Evolutionary conservation across 2,113 vertebrate genomes (phyloP).

Genomic region (Casuarius casuarius): DNA sequence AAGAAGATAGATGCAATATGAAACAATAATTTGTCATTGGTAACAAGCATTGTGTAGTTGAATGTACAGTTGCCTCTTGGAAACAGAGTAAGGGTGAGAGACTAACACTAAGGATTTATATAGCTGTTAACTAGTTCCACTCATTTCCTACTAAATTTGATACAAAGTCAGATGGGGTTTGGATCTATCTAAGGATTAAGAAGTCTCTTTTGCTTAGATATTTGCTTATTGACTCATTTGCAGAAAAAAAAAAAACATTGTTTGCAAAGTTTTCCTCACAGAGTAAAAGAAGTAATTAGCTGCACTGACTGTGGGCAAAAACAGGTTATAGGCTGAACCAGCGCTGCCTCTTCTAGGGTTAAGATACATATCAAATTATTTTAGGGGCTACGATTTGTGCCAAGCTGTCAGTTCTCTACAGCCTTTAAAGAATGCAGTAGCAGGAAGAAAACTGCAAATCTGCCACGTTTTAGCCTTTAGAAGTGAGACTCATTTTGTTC

Average conservation of each 20-base stretch:
- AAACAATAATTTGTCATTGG: fast-evolving
- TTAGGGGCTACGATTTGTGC: constrained; percentile 7
- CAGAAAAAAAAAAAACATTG: constrained; percentile 6
- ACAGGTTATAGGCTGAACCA: background rate
- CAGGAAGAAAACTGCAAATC: constrained; percentile 13
- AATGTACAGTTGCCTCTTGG: background rate
- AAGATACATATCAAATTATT: background rate
- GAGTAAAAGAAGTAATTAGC: constrained; percentile 5
- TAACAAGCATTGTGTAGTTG: background rate
- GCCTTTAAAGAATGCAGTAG: constrained; percentile 26
- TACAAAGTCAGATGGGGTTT: background rate
- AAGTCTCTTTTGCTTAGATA: background rate
- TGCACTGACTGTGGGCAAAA: background rate
- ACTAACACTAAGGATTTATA: background rate
- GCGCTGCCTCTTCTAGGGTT: background rate
- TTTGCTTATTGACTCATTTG: background rate
- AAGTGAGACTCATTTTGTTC: constrained; percentile 41
- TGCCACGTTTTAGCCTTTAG: constrained; percentile 19
- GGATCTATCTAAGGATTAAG: background rate
- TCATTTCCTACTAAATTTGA: background rate
- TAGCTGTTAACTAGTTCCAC: background rate
- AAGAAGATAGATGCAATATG: background rate
- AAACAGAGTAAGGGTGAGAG: background rate
- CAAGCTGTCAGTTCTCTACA: background rate
- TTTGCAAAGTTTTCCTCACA: background rate